Evolutionary conservation across 2,797 vertebrate species (phyloP).

Genomic region (Oryzias sinensis): DNA sequence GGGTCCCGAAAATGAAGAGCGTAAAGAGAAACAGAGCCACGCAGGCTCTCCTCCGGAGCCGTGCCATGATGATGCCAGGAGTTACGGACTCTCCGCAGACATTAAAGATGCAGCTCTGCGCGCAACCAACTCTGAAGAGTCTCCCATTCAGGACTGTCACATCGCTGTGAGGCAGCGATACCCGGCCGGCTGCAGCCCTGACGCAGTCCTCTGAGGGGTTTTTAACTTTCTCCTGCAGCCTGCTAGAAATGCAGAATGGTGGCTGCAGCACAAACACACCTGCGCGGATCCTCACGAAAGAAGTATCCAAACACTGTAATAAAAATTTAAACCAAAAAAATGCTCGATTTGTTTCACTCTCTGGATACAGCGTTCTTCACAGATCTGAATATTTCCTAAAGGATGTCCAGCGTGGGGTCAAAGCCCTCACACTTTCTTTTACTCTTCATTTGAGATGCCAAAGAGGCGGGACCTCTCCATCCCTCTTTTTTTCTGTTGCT

Average conservation of each 20-base stretch:
- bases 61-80: conserved; percentile 72
- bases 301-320: neutral
- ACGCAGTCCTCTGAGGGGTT: conserved; percentile 19
- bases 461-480: conserved; percentile 21
- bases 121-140: conserved; percentile 13
- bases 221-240: conserved; percentile 43
- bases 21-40: conserved; percentile 86
- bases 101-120: conserved; percentile 11
- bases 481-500: neutral
- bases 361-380: neutral
- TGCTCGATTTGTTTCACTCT: neutral
- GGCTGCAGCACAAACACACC: neutral
- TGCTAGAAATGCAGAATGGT: neutral
- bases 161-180: neutral
- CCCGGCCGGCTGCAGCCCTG: conserved; percentile 49
- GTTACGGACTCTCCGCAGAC: conserved; percentile 16
- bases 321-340: neutral
- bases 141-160: neutral
- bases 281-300: neutral
- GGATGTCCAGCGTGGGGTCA: conserved; percentile 9
- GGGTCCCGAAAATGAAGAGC: conserved; percentile 86
- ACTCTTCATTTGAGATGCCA: conserved; percentile 6
- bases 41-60: conserved; percentile 84
- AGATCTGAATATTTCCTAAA: conserved; percentile 11
- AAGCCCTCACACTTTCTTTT: conserved; percentile 13